These are phyloP conservation scores for Python bivittatus DNA, from an alignment of 2,113 vertebrate genomes.

Conservation along the genomic window DNA sequence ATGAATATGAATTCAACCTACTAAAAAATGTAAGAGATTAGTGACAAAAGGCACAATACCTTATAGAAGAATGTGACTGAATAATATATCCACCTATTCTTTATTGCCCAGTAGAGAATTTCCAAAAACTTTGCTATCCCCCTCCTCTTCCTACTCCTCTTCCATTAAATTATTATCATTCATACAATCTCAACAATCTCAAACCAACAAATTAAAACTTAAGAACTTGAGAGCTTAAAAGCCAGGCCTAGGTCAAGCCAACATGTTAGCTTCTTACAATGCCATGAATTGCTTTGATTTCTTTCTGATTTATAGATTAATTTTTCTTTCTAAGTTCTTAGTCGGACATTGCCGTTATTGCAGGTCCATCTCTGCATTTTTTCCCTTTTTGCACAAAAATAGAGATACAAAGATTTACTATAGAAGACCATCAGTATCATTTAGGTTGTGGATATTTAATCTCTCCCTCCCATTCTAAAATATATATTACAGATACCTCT, in stretches of 20 bases:
- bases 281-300: neutral
- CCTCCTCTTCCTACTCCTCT: too few species aligned
- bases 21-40: too few species aligned
- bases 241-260: neutral
- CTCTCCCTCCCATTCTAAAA: neutral
- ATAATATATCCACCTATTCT: neutral
- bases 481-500: neutral
- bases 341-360: neutral
- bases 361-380: neutral
- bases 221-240: neutral
- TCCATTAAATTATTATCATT: neutral
- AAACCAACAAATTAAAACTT: neutral
- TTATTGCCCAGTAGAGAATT: neutral
- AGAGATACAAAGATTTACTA: neutral
- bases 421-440: neutral
- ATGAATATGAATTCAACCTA: too few species aligned
- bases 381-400: neutral
- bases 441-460: neutral
- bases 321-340: neutral
- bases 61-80: neutral
- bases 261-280: neutral
- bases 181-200: neutral
- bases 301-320: neutral
- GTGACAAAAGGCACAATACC: too few species aligned
- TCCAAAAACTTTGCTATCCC: neutral